A percentile compares a stretch with the other conserved stretches of the same genome.
phyloP scores from a whole-genome alignment of 2,113 vertebrate species.

The Triplophysa rosa region DNA sequence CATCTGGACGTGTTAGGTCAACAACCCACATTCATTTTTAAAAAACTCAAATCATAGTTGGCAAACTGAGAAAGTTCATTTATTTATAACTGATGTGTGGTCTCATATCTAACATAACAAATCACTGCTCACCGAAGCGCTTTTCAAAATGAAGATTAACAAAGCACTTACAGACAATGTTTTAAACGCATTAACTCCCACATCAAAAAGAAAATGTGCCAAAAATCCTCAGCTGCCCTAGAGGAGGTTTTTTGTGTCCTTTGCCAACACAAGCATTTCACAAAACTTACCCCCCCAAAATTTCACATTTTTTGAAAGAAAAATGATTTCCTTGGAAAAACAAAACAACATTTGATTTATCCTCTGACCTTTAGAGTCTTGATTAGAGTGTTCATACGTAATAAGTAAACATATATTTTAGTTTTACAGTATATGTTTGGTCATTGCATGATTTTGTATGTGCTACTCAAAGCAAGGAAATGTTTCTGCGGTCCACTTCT shows the following conservation, averaged over 20 bases:
- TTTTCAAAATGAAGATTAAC: not conserved
- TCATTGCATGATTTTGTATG: too few relatives aligned
- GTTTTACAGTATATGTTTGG: too few relatives aligned
- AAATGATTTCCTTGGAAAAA: constrained; percentile 47
- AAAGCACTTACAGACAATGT: constrained; percentile 17
- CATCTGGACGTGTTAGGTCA: too few relatives aligned
- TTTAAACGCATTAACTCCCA: constrained; percentile 26
- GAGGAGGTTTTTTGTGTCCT: constrained; percentile 49
- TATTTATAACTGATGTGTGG: not conserved
- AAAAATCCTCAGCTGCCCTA: constrained; percentile 53
- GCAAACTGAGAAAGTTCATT: not conserved
- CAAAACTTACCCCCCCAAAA: constrained; percentile 57
- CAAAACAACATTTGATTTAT: not conserved
- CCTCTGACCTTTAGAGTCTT: too few relatives aligned
- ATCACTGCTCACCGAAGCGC: not conserved
- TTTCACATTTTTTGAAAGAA: constrained; percentile 44
- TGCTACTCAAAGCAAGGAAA: too few relatives aligned
- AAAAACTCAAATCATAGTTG: not conserved
- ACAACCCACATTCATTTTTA: too few relatives aligned
- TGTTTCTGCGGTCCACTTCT: too few relatives aligned
- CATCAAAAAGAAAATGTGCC: constrained; percentile 48
- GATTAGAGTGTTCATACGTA: too few relatives aligned
- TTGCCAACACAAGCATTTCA: constrained; percentile 73
- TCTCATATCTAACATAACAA: not conserved
- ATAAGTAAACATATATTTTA: too few relatives aligned